Evolutionary conservation across 2,113 vertebrate genomes (phyloP).

Genomic region (Macrotis lagotis): DNA sequence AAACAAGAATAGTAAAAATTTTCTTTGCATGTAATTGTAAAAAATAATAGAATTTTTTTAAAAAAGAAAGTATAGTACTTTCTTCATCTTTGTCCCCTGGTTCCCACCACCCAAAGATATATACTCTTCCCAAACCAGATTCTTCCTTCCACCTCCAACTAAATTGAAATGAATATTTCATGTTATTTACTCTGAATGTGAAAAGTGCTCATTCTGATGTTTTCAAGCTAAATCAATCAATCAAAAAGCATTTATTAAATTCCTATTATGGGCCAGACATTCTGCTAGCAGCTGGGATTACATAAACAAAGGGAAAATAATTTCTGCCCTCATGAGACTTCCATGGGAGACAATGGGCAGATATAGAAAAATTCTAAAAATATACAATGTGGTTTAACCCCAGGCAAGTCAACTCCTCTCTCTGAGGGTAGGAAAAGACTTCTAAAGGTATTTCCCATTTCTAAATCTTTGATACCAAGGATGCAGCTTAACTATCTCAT

Average conservation of each 20-base stretch:
- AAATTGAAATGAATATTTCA: not conserved
- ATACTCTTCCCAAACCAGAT: not conserved
- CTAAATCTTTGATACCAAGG: too few species aligned
- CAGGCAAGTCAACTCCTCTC: not conserved
- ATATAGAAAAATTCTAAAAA: not conserved
- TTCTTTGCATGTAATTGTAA: too few species aligned
- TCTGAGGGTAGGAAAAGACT: not conserved
- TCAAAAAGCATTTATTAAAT: not conserved
- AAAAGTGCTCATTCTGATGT: not conserved
- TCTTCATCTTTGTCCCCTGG: not conserved
- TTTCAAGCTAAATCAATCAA: not conserved
- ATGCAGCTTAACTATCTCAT: too few species aligned
- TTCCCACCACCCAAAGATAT: not conserved
- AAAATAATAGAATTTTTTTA: too few species aligned
- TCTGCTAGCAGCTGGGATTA: not conserved
- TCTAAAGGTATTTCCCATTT: too few species aligned
- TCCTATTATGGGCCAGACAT: not conserved
- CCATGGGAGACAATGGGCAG: not conserved
- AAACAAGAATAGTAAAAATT: too few species aligned
- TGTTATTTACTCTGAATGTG: not conserved
- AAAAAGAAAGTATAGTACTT: not conserved
- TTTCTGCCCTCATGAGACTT: not conserved
- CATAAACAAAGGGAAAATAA: not conserved
- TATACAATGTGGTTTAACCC: not conserved
- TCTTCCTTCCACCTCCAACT: not conserved